A percentile compares a stretch with the other conserved stretches of the same genome.
Conservation (phyloP, 2,888 invertebrate species). For the Scelioninae gen. 1 region DNA sequence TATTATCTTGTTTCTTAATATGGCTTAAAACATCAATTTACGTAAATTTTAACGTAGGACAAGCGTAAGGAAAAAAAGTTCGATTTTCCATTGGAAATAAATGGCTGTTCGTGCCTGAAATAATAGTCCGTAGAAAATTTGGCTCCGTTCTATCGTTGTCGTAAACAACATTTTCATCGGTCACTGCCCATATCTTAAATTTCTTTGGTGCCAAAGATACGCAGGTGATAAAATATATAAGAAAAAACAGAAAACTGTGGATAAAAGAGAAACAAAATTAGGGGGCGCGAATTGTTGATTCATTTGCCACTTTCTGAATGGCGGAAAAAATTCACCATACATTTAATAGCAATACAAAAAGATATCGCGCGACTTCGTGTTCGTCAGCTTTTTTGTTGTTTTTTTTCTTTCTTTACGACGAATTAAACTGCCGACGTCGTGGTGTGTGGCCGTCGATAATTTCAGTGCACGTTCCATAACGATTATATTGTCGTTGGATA, state of each 20-base stretch:
- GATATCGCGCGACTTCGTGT: conserved; percentile 29
- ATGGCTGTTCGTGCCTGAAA: conserved; percentile 3
- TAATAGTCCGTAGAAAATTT: conserved; percentile 38
- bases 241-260: conserved; percentile 29
- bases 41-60: conserved; percentile 6
- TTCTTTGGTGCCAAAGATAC: not conserved
- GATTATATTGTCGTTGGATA: conserved; percentile 63
- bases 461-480: conserved; percentile 64
- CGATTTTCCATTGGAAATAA: conserved; percentile 24
- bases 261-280: conserved; percentile 2
- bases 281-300: conserved; percentile 75
- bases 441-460: conserved; percentile 69
- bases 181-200: conserved; percentile 23
- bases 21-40: conserved; percentile 23
- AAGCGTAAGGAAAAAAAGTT: conserved; percentile 8
- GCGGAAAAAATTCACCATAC: conserved; percentile 60
- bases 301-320: conserved; percentile 72
- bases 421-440: conserved; percentile 62
- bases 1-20: too few species aligned
- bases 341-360: conserved; percentile 20
- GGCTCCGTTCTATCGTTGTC: not conserved
- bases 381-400: conserved; percentile 43
- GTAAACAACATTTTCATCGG: conserved; percentile 32
- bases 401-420: conserved; percentile 53
- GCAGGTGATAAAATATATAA: conserved; percentile 26